Base-by-base conservation (phyloP, 1,140 invertebrate species). In the Cherax quadricarinatus region DNA sequence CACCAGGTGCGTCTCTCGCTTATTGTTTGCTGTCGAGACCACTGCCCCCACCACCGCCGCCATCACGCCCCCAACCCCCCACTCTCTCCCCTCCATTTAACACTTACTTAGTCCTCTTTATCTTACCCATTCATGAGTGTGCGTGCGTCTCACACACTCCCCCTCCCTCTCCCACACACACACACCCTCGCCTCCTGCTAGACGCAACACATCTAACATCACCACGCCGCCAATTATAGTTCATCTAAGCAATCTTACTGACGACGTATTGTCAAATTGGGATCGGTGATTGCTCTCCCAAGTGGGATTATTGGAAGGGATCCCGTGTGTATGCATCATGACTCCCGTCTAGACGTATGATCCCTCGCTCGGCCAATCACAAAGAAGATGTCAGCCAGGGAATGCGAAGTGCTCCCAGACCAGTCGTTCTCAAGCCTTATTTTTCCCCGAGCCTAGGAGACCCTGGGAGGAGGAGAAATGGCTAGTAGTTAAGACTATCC, bases 21-120 rank as follows among this genome's bases (percentile, higher is more conserved):
- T 75, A 75, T 75, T 75, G 70, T 75, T 75, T 75, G 70, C 70
- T 75, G 70, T 75, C 24, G n/a, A 5, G n/a, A 9, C n/a, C n/a
- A 75, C 70, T 75, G 24, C n/a, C 70, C n/a, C 21, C 70, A 24
- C n/a, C 12, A 30, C 70, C n/a, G 70, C 70, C 70, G 7, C 24
- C 70, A 75, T 5, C 70, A 6, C n/a, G n/a, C n/a, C 70, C 70
- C 62, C 16, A 60, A 10, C 66, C 66, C 5, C 14, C 12, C 66
- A 18, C 66, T 5, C 66, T 21, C 12, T 6, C n/a, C 21, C n/a
- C 70, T 9, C n/a, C n/a, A 75, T 75, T 75, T 75, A 75, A 75
- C 70, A 75, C 70, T 75, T 75, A 75, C 70, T 75, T 75, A 75
- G 70, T 21, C 70, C 70, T 75, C 70, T 75, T 75, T 75, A 75